A percentile compares a stretch with the other conserved stretches of the same genome.
These are phyloP conservation scores for Hyperoplus immaculatus DNA, from an alignment of 2,797 vertebrate species.

Conservation along the genomic window DNA sequence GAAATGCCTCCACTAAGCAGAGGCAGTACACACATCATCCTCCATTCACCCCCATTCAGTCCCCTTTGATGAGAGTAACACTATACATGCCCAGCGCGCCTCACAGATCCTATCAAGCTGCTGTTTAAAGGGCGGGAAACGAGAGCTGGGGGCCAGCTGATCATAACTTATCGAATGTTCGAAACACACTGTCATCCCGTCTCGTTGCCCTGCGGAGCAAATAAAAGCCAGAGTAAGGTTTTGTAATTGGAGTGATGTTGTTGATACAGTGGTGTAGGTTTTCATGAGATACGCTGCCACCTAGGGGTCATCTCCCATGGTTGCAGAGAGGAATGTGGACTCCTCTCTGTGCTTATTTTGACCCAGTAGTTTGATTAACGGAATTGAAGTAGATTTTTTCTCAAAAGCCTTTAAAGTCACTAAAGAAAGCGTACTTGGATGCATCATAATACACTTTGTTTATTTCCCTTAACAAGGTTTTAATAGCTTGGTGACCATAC, in stretches of 20 bases:
- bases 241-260: constrained; percentile 64
- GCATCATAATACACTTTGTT: constrained; percentile 5
- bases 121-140: constrained; percentile 66
- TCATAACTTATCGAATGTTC: constrained; percentile 71
- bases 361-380: constrained; percentile 27
- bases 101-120: constrained; percentile 78
- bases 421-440: background rate
- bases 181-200: constrained; percentile 49
- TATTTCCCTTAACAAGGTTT: constrained; percentile 2
- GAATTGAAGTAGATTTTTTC: constrained; percentile 34
- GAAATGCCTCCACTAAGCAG: constrained; percentile 85
- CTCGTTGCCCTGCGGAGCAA: constrained; percentile 50
- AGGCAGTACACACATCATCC: constrained; percentile 82
- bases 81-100: constrained; percentile 77
- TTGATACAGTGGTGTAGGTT: constrained; percentile 52
- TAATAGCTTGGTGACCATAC: constrained; percentile 31
- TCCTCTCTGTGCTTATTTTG: constrained; percentile 13
- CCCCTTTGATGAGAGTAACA: constrained; percentile 83
- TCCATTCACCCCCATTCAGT: constrained; percentile 78
- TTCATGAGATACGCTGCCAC: constrained; percentile 77
- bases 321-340: constrained; percentile 68
- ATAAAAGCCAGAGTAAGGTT: constrained; percentile 60
- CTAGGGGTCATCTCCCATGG: constrained; percentile 75
- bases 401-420: constrained; percentile 13
- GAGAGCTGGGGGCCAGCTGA: constrained; percentile 56